These are phyloP conservation scores for Apis dorsata DNA, from an alignment of 1,140 invertebrate species.

Conservation along the genomic window DNA sequence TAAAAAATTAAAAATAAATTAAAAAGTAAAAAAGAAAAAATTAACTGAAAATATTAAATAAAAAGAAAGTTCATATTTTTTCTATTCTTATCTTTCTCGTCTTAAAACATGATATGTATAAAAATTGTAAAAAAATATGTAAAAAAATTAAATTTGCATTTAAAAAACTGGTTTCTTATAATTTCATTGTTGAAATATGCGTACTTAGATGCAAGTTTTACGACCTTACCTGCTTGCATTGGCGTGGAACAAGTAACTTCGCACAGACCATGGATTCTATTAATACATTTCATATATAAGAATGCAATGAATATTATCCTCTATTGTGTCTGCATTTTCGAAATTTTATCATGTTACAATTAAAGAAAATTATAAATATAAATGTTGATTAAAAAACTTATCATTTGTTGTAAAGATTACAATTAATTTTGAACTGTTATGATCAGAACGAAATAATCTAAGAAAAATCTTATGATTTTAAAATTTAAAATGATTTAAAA, in stretches of 20 bases:
- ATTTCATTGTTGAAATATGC: not conserved
- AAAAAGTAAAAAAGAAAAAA: too few species aligned
- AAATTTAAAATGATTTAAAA: too few species aligned
- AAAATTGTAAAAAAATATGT: too few species aligned
- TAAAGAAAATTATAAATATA: not conserved
- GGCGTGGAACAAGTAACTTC: not conserved
- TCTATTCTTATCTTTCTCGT: too few species aligned
- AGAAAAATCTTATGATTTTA: too few species aligned
- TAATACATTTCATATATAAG: not conserved
- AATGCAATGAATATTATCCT: not conserved
- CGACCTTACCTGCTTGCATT: constrained; percentile 13
- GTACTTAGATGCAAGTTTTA: not conserved
- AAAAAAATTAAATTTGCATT: not conserved
- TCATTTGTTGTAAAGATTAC: not conserved
- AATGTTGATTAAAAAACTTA: not conserved
- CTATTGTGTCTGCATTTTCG: not conserved
- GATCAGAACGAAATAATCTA: too few species aligned
- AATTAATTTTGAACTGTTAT: not conserved
- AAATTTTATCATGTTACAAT: not conserved
- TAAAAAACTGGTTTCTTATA: not conserved
- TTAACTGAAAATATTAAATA: too few species aligned
- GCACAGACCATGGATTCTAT: not conserved
- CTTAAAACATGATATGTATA: too few species aligned
- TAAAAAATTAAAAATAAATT: not conserved
- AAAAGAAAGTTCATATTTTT: too few species aligned